Conservation (phyloP, 2,113 vertebrate genomes). For the Spermophilus dauricus region DNA sequence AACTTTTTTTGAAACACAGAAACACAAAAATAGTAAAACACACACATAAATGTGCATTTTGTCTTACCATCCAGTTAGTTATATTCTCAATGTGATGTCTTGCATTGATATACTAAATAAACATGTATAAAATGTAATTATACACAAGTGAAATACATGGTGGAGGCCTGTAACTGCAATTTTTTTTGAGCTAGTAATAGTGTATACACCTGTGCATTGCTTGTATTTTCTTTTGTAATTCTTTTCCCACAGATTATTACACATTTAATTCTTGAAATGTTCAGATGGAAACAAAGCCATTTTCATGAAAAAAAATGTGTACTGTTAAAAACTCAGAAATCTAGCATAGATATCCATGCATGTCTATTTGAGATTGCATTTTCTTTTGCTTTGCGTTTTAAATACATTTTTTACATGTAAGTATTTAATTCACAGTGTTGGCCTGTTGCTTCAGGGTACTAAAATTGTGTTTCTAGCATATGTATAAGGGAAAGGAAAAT, state of each 20-base stretch:
- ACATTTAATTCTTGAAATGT: slow-evolving; percentile 65
- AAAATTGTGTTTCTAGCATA: slow-evolving; percentile 35
- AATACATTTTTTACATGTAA: neutral
- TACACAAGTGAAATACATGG: slow-evolving; percentile 86
- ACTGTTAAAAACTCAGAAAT: slow-evolving; percentile 61
- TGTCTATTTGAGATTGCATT: neutral
- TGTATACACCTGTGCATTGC: slow-evolving; percentile 80
- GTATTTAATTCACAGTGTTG: neutral
- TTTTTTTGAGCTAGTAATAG: slow-evolving; percentile 83
- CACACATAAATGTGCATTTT: slow-evolving; percentile 68
- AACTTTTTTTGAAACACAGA: slow-evolving; percentile 66
- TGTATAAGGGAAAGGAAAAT: slow-evolving; percentile 9
- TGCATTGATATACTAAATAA: slow-evolving; percentile 88
- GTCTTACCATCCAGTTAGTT: slow-evolving; percentile 87
- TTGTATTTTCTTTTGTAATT: slow-evolving; percentile 88
- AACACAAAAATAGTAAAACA: slow-evolving; percentile 77
- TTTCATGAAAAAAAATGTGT: slow-evolving; percentile 19
- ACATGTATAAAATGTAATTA: slow-evolving; percentile 88
- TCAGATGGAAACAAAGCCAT: slow-evolving; percentile 57
- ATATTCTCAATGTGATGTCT: slow-evolving; percentile 87
- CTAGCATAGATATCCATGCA: neutral
- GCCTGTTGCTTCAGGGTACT: neutral
- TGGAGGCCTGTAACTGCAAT: slow-evolving; percentile 83
- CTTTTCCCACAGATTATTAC: slow-evolving; percentile 83
- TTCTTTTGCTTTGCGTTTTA: slow-evolving; percentile 47